Conservation (phyloP, 1,140 invertebrate species). For the Nomia melanderi region DNA sequence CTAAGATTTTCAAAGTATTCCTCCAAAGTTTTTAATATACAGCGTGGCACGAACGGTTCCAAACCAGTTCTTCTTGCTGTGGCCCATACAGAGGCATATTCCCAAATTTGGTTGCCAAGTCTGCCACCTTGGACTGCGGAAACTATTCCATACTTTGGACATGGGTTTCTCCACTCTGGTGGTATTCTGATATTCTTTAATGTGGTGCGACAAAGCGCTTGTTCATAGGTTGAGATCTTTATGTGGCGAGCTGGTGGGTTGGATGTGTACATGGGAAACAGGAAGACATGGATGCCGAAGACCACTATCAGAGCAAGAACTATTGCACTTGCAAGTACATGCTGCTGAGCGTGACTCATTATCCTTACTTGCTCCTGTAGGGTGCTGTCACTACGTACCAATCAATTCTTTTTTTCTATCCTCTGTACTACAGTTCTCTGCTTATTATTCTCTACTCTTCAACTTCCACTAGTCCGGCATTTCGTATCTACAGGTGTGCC, state of each 20-base stretch:
- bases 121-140: conserved; percentile 83
- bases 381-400: conserved; percentile 43
- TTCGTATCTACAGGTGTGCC: conserved; percentile 76
- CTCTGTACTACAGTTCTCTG: conserved; percentile 52
- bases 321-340: conserved; percentile 83
- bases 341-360: conserved; percentile 81
- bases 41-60: conserved; percentile 83
- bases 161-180: conserved; percentile 74
- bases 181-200: conserved; percentile 75
- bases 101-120: conserved; percentile 86
- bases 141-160: conserved; percentile 82
- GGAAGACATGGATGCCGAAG: conserved; percentile 83
- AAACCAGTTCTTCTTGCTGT: conserved; percentile 82
- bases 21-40: conserved; percentile 82
- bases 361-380: conserved; percentile 50
- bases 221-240: conserved; percentile 80
- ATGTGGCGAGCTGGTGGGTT: conserved; percentile 73
- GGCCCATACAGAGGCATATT: conserved; percentile 85
- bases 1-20: conserved; percentile 82
- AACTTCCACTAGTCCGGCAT: conserved; percentile 74
- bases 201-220: conserved; percentile 81
- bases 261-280: conserved; percentile 83
- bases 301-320: conserved; percentile 83
- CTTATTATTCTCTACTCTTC: conserved; percentile 54
- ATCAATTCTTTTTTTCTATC: conserved; percentile 40